Evolutionary conservation across 2,888 invertebrate species (phyloP), one percentile per base, ranked within the genome.

Genomic region (Heliconius sara): DNA sequence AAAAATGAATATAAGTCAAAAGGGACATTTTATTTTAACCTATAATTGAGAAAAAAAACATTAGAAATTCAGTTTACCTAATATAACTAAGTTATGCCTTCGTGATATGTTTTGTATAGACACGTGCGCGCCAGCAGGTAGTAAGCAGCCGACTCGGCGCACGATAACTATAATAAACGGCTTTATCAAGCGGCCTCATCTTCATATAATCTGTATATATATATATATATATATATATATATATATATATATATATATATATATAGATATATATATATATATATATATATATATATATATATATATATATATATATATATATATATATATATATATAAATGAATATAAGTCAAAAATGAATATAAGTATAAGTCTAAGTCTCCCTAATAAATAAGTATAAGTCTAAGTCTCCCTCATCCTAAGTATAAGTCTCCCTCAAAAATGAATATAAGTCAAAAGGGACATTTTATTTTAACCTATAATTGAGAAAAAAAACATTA

Each of bases 71-170:
- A 22, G 7, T 57, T 22, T 22, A 22, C 6, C 6, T 57, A 22
- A 57, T 19, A 57, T 57, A 57, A 22, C 19, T 22, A 60, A 22
- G 60, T 25, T 34, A 27, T 30, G n/a, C 22, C 19, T 71, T 77
- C n/a, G 63, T n/a, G 71, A 72, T n/a, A 63, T 34, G 77, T 72
- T 39, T 77, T n/a, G 34, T 68, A n/a, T 63, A 72, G 47, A 72
- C 77, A 77, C 77, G 72, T 77, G 72, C 34, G 22, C 47, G 63
- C 70, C 77, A 77, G 52, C 43, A 77, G 71, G 65, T 47, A 65
- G 52, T 52, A 57, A 25, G 27, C n/a, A 68, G 65, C 65, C 13
- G 65, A 65, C 25, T 22, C 43, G 76, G 68, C 67, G 63, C 60
- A 77, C 39, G 65, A 77, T 34, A 39, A 22, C n/a, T 47, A 12